A percentile compares a stretch with the other conserved stretches of the same genome.
Evolutionary conservation across 2,888 invertebrate genomes (phyloP).

Genomic region (Cephus spinipes): DNA sequence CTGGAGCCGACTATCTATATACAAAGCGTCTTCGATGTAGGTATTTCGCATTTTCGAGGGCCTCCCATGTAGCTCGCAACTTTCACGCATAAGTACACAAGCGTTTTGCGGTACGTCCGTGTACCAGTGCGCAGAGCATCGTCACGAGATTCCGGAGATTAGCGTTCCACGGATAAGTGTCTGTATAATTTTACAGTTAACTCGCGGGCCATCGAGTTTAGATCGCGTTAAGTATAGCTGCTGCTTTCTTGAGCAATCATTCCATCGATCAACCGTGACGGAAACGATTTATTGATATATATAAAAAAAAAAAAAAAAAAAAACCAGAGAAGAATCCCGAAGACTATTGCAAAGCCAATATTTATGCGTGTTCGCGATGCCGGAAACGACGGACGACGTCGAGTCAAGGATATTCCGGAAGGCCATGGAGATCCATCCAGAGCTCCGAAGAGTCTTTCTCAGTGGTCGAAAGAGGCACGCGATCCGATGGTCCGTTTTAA

Average conservation of each 20-base stretch:
- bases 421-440: background rate
- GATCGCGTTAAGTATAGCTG: background rate
- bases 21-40: background rate
- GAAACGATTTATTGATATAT: background rate
- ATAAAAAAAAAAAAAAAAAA: background rate
- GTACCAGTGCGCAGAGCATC: background rate
- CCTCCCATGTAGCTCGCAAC: background rate
- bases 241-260: background rate
- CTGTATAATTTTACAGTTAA: background rate
- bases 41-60: conserved; percentile 42
- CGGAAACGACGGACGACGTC: background rate
- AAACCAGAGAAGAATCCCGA: background rate
- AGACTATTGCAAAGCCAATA: background rate
- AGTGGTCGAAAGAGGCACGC: background rate
- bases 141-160: background rate
- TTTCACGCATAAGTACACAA: background rate
- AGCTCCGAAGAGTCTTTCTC: background rate
- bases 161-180: background rate
- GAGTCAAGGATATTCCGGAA: background rate
- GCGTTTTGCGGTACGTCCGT: background rate
- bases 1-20: background rate
- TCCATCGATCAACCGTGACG: background rate
- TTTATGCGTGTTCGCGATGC: background rate
- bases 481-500: background rate
- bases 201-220: background rate